These are phyloP conservation scores for Geophilus truncorum DNA, from an alignment of 2,888 invertebrate species.

Conservation along the genomic window DNA sequence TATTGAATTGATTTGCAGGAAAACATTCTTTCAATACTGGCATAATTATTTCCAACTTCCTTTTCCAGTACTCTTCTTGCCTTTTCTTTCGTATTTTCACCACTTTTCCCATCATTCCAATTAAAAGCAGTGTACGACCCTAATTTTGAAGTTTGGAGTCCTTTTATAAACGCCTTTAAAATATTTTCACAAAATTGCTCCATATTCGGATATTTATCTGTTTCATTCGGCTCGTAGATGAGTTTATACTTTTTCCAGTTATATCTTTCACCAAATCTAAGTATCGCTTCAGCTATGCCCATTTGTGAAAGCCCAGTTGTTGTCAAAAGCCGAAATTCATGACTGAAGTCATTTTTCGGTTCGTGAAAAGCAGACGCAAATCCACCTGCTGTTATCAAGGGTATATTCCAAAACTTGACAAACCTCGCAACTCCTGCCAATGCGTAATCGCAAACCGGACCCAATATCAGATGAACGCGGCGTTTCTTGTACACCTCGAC, in stretches of 20 bases:
- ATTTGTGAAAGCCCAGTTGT: not conserved
- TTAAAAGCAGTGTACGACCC: not conserved
- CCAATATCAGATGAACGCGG: not conserved
- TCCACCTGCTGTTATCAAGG: not conserved
- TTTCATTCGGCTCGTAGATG: not conserved
- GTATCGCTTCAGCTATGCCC: not conserved
- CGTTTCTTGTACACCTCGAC: not conserved
- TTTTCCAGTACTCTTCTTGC: not conserved
- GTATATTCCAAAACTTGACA: constrained; percentile 11
- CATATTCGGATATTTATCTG: not conserved
- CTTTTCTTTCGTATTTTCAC: not conserved
- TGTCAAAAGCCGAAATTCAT: not conserved
- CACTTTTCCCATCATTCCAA: not conserved
- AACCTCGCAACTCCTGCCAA: not conserved
- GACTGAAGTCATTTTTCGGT: not conserved
- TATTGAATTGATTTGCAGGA: not conserved
- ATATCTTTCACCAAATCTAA: not conserved
- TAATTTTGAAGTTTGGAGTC: not conserved
- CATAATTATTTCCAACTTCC: not conserved
- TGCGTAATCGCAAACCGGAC: not conserved
- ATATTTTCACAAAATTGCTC: not conserved
- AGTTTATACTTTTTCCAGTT: not conserved
- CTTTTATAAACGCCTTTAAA: not conserved
- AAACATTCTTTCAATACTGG: not conserved
- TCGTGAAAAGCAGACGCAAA: not conserved